Percentiles rank a stretch among this genome's conserved stretches.
Evolutionary conservation across 2,888 invertebrate genomes (phyloP).

Genomic region (Resseliella maxima): DNA sequence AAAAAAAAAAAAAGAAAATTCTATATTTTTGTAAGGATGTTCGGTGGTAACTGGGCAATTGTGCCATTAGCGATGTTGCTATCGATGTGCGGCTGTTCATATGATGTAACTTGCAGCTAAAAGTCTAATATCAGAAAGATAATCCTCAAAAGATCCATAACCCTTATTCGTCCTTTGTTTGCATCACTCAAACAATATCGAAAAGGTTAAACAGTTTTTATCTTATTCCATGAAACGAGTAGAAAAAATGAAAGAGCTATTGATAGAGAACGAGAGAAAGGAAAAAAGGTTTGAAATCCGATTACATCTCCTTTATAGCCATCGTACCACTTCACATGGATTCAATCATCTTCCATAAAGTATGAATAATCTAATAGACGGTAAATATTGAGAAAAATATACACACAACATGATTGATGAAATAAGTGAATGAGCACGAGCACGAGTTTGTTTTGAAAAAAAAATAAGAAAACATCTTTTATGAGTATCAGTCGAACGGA

Average conservation of each 20-base stretch:
- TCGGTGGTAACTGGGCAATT: background rate
- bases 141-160: background rate
- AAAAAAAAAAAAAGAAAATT: no score
- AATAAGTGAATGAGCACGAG: background rate
- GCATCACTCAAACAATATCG: background rate
- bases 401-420: slow-evolving; percentile 6
- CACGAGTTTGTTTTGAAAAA: background rate
- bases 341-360: slow-evolving; percentile 45
- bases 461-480: background rate
- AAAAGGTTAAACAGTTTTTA: background rate
- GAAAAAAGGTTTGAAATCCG: slow-evolving; percentile 28
- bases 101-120: background rate
- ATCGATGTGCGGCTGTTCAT: background rate
- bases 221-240: background rate
- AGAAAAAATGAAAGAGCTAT: no score
- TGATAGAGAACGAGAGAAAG: background rate
- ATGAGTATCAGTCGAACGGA: background rate
- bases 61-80: background rate
- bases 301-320: slow-evolving; percentile 21
- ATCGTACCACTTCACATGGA: background rate
- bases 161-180: background rate
- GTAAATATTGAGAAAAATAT: background rate
- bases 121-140: background rate
- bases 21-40: background rate
- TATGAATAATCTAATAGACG: slow-evolving; percentile 10